Evolutionary conservation across 2,113 vertebrate genomes (phyloP), one percentile per base, ranked within the genome.

Genomic region (Coreoperca whiteheadi): DNA sequence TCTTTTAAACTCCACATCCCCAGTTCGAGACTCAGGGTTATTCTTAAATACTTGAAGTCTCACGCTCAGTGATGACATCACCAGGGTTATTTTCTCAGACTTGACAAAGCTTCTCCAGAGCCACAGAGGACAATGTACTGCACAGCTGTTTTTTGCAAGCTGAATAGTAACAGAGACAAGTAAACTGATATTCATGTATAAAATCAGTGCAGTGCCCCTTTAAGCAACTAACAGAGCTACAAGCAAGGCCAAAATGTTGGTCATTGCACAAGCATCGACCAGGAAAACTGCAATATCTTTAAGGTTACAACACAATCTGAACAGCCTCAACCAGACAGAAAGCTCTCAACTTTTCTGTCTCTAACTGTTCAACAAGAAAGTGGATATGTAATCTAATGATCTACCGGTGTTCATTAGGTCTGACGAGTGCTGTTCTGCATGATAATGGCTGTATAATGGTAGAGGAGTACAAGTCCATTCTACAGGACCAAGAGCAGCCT

Each of bases 381-480:
- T 79, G 70, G 54, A 83, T 81, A 43, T 81, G 50, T 83, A 81
- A 85, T 83, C 61, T 70, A 83, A 83, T 81, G 72, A 84, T 74
- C 39, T 56, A 74, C 73, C 83, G 73, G 65, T 76, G 69, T 89
- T 89, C 82, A 83, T 87, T 87, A 85, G 83, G 63, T 65, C 77
- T 76, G 77, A 76, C 76, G 64, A 79, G 68, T 70, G 76, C 73
- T 68, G 34, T 20, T 72, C 50, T 87, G 69, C 67, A 73, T 70
- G 4, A 14, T 85, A 74, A 89, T 91, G 56, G 73, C 60, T 32
- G 50, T 21, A 74, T 81, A 82, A 90, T 88, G 74, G 67, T 65
- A 76, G 61, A 80, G 67, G 32, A 86, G 72, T 72, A 50, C 43
- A 81, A 85, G 82, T 85, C 80, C 74, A 85, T 83, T 81, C 66